Evolutionary conservation across 2,113 vertebrate species (phyloP).

Genomic region (Panurus biarmicus): DNA sequence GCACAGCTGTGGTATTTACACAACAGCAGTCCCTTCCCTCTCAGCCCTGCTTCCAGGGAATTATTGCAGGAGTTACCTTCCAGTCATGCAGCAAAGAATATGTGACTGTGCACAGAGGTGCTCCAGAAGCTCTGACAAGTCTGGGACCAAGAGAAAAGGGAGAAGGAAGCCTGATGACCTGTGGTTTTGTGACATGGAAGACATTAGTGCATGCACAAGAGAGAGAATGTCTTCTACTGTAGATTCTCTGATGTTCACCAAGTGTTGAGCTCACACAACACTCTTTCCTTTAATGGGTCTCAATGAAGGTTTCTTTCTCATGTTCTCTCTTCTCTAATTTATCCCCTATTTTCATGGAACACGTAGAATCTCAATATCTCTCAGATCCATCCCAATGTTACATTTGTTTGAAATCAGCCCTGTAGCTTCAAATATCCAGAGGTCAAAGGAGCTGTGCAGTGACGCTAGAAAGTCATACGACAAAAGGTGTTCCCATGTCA

Average conservation of each 20-base stretch:
- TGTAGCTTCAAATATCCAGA: background rate
- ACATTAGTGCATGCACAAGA: fast-evolving
- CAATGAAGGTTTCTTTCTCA: background rate
- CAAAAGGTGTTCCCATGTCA: background rate
- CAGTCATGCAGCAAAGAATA: background rate
- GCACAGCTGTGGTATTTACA: background rate
- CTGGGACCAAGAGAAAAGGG: background rate
- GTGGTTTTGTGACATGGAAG: background rate
- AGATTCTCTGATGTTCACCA: background rate
- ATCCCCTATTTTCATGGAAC: background rate
- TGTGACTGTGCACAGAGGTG: background rate
- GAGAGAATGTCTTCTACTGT: background rate
- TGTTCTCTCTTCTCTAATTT: background rate
- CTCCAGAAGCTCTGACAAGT: background rate
- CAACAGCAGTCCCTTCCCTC: background rate
- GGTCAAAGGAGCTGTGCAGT: background rate
- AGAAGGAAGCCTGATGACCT: background rate
- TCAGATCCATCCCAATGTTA: background rate
- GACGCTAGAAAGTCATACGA: background rate
- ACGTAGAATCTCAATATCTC: background rate
- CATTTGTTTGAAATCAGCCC: background rate
- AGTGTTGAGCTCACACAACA: background rate
- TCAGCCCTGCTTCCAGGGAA: background rate
- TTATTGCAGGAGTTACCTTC: background rate
- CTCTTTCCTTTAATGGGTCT: background rate